These are phyloP conservation scores for Pollenia angustigena DNA, from an alignment of 2,888 invertebrate species.

Conservation along the genomic window DNA sequence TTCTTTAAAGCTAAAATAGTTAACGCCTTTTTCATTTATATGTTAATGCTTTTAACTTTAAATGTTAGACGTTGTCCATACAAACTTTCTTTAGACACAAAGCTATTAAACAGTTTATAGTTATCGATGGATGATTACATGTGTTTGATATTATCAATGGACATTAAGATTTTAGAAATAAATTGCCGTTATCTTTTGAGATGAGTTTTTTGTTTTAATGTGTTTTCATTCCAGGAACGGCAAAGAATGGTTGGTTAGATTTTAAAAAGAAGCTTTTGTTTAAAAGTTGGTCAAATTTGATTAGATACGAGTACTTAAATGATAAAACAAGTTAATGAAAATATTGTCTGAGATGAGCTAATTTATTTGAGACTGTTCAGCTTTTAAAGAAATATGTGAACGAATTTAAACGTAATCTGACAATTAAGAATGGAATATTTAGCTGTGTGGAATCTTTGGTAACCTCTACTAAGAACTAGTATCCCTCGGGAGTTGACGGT, in stretches of 20 bases:
- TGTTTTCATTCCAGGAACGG: constrained; percentile 25
- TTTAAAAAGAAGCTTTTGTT: neutral
- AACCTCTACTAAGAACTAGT: too few species aligned
- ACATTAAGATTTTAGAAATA: constrained; percentile 41
- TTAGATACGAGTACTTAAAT: neutral
- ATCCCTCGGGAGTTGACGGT: too few species aligned
- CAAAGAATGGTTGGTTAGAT: neutral
- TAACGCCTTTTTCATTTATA: constrained; percentile 70
- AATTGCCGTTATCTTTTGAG: constrained; percentile 54
- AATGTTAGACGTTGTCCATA: constrained; percentile 9
- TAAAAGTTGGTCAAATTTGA: neutral
- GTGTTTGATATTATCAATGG: constrained; percentile 64
- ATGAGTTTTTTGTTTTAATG: neutral
- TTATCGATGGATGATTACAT: constrained; percentile 58
- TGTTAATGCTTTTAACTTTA: constrained; percentile 58
- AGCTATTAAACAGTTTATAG: constrained; percentile 36
- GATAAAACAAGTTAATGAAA: neutral
- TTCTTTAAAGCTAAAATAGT: constrained; percentile 48
- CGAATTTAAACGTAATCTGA: neutral
- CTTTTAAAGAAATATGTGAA: neutral
- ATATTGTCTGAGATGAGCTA: neutral
- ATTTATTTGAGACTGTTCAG: neutral
- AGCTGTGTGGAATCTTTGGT: too few species aligned
- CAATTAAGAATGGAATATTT: neutral
- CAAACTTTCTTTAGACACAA: constrained; percentile 18